phyloP scores from a whole-genome alignment of 1,140 invertebrate genomes.

The Brachionus asplanchnoidis region DNA sequence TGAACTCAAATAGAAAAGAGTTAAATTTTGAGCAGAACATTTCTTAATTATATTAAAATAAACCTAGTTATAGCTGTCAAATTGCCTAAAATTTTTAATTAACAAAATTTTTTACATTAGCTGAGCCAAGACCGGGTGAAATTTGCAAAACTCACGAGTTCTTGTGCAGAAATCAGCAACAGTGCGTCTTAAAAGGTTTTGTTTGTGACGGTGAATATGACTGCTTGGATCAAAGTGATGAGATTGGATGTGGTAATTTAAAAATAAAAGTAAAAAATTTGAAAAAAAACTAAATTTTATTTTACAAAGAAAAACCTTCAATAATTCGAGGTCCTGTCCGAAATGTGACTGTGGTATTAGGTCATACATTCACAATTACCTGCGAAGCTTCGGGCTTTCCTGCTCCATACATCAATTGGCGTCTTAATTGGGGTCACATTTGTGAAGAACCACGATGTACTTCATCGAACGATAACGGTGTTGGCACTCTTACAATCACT shows the following conservation, averaged over 20 bases:
- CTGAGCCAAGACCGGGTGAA: slow-evolving; percentile 57
- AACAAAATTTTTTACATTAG: neutral
- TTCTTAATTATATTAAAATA: neutral
- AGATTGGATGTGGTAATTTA: slow-evolving; percentile 71
- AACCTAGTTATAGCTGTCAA: too few species aligned
- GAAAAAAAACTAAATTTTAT: slow-evolving; percentile 72
- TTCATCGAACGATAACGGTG: slow-evolving; percentile 44
- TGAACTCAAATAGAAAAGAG: neutral
- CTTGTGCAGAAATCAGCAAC: slow-evolving; percentile 66
- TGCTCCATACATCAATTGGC: slow-evolving; percentile 83
- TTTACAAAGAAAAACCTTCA: slow-evolving; percentile 64
- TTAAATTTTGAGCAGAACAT: neutral
- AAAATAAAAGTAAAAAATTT: slow-evolving; percentile 50
- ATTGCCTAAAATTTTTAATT: neutral
- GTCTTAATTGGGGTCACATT: slow-evolving; percentile 92
- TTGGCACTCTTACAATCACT: slow-evolving; percentile 75
- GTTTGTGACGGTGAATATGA: slow-evolving; percentile 85
- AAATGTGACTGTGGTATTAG: slow-evolving; percentile 65
- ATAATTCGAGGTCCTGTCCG: slow-evolving; percentile 67
- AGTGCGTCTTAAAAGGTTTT: slow-evolving; percentile 86
- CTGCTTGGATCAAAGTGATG: slow-evolving; percentile 81
- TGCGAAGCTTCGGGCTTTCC: slow-evolving; percentile 85
- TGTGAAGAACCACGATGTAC: slow-evolving; percentile 65
- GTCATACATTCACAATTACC: slow-evolving; percentile 69
- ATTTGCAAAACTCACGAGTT: slow-evolving; percentile 77